A percentile compares a stretch with the other conserved stretches of the same genome.
These are phyloP conservation scores for Halcyon badia DNA, from an alignment of 2,797 vertebrate species.

Conservation along the genomic window DNA sequence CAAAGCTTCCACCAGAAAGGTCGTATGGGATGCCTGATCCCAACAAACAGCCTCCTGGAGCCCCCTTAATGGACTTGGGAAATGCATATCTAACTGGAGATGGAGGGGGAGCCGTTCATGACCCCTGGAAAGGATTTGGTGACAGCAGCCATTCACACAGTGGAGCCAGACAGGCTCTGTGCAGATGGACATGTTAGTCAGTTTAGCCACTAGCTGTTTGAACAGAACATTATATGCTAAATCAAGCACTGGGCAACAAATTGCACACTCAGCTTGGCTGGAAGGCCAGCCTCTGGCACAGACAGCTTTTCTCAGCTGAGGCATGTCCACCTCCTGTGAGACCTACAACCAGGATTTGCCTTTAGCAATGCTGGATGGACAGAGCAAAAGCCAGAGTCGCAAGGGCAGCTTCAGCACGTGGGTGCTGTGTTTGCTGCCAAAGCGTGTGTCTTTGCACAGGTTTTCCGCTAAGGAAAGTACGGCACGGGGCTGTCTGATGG, in stretches of 20 bases:
- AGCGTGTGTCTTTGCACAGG: not conserved
- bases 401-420: not conserved
- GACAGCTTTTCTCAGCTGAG: not conserved
- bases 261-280: not conserved
- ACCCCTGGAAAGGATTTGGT: not conserved
- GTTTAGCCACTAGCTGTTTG: slow-evolving; percentile 5
- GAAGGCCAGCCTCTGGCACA: not conserved
- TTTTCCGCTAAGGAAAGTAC: not conserved
- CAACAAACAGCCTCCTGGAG: not conserved
- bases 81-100: not conserved
- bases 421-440: not conserved
- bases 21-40: not conserved
- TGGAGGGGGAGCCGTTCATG: accelerated
- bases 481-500: not conserved
- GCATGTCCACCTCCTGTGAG: not conserved
- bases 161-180: not conserved
- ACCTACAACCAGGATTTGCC: not conserved
- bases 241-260: not conserved
- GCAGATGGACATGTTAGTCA: not conserved
- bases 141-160: accelerated
- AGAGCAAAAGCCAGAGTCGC: not conserved
- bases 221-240: slow-evolving; percentile 20
- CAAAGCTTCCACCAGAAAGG: slow-evolving; percentile 6
- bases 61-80: not conserved
- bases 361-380: not conserved